These are phyloP conservation scores for Lucinisca nassula DNA, from an alignment of 2,888 invertebrate genomes.

Conservation along the genomic window DNA sequence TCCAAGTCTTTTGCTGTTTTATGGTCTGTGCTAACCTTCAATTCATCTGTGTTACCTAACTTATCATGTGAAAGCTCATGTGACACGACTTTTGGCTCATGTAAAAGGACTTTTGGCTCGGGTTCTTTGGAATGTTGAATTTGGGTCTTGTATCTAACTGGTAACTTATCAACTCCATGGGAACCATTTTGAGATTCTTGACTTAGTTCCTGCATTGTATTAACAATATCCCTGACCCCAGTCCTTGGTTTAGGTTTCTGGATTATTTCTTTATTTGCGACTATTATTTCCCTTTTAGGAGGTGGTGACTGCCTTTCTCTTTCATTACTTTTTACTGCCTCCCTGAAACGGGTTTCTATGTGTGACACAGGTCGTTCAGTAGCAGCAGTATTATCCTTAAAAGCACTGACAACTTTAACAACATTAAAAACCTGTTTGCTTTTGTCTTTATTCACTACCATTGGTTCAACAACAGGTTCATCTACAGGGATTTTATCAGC, in stretches of 20 bases:
- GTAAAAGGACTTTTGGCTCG: neutral
- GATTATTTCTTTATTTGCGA: neutral
- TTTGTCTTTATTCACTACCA: neutral
- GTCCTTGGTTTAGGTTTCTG: neutral
- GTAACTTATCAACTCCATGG: neutral
- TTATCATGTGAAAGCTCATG: neutral
- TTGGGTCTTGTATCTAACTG: neutral
- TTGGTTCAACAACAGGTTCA: conserved; percentile 11
- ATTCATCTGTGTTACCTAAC: too few species aligned
- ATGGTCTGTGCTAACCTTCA: neutral
- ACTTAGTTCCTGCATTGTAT: neutral
- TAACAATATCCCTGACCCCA: neutral
- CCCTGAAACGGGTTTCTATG: neutral
- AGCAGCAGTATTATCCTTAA: conserved; percentile 42
- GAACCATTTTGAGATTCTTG: neutral
- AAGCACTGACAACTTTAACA: conserved; percentile 59
- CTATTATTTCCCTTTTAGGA: neutral
- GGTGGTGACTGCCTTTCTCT: neutral
- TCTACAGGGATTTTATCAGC: conserved; percentile 1
- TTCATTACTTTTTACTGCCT: neutral
- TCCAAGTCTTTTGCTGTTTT: neutral
- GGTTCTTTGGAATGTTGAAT: neutral
- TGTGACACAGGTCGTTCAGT: too few species aligned
- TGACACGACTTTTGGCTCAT: neutral
- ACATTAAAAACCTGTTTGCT: neutral